phyloP scores from a whole-genome alignment of 2,113 vertebrate species.

The Emberiza fucata region DNA sequence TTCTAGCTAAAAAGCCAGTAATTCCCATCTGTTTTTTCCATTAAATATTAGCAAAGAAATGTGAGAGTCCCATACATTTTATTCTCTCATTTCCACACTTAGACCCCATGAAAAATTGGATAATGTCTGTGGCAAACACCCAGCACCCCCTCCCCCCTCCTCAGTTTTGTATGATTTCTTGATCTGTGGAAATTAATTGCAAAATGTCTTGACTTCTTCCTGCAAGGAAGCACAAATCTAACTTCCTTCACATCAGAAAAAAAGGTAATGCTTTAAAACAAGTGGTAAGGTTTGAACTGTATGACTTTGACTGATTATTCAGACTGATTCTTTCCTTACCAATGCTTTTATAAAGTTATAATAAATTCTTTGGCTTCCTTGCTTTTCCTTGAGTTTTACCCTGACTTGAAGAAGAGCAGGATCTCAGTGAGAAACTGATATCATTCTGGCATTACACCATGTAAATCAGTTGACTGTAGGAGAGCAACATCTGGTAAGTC shows the following conservation, averaged over 20 bases:
- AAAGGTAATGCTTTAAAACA: neutral
- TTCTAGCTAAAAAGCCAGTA: neutral
- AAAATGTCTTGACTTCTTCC: neutral
- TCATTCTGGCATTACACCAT: neutral
- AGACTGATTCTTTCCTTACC: neutral
- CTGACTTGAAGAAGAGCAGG: neutral
- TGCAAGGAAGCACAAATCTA: neutral
- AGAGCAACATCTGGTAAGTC: neutral
- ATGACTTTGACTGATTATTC: neutral
- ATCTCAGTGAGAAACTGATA: neutral
- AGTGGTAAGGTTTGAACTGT: neutral
- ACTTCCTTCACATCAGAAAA: neutral
- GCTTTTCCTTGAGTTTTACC: neutral
- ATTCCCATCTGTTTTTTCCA: constrained; percentile 37
- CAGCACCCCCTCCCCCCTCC: fast-evolving
- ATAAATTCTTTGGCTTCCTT: neutral
- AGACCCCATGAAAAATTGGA: constrained; percentile 14
- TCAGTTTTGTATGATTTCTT: neutral
- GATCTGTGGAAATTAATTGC: neutral
- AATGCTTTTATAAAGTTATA: neutral
- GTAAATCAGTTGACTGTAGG: neutral
- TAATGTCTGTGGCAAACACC: neutral
- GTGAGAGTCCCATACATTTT: constrained; percentile 1
- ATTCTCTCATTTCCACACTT: constrained; percentile 7
- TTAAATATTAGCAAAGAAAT: constrained; percentile 28